Evolutionary conservation across 2,888 invertebrate genomes (phyloP).

Genomic region (Coenonympha arcania): DNA sequence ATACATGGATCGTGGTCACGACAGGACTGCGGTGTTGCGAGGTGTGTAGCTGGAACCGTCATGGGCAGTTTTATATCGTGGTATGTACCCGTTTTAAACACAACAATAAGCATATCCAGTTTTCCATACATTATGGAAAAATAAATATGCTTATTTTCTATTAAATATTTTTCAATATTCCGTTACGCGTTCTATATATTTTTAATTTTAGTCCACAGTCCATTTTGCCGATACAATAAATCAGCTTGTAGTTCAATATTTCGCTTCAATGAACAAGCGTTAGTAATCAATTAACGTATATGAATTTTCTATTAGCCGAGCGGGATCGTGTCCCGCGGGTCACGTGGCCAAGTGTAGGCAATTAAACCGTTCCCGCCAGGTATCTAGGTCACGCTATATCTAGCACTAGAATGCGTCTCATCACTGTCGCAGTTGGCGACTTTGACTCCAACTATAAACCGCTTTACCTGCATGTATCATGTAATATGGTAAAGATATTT

Average conservation of each 20-base stretch:
- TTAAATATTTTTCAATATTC: too few relatives aligned
- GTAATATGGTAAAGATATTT: too few relatives aligned
- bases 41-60: too few relatives aligned
- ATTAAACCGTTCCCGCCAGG: conserved; percentile 14
- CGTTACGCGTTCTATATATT: too few relatives aligned
- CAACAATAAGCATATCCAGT: too few relatives aligned
- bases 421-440: conserved; percentile 10
- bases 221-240: background rate
- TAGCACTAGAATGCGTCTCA: conserved; percentile 15
- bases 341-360: conserved; percentile 13
- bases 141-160: too few relatives aligned
- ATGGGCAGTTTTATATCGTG: too few relatives aligned
- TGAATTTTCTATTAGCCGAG: conserved; percentile 3
- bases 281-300: background rate
- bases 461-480: background rate
- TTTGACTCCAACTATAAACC: background rate
- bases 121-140: too few relatives aligned
- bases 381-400: conserved; percentile 21
- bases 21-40: too few relatives aligned
- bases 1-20: too few relatives aligned
- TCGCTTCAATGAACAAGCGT: background rate
- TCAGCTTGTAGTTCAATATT: background rate
- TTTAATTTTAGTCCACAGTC: too few relatives aligned
- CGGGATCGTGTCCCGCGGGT: background rate
- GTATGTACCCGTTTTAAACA: too few relatives aligned